phyloP scores from a whole-genome alignment of 2,797 vertebrate species.

The Neosalanx taihuensis region DNA sequence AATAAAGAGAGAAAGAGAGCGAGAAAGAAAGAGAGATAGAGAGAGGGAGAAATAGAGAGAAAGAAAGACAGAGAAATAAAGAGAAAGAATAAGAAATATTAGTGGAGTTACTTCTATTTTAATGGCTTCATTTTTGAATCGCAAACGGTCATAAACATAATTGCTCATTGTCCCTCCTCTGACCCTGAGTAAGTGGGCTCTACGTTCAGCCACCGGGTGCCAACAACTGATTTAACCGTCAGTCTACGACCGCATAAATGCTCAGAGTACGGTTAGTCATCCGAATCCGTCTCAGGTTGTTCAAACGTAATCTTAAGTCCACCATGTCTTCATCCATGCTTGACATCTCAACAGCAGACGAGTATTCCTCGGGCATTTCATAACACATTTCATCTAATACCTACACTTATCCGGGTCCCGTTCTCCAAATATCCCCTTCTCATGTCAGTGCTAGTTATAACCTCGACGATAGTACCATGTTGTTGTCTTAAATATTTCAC shows the following conservation, averaged over 20 bases:
- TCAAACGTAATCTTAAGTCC: no score
- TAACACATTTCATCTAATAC: slow-evolving; percentile 5
- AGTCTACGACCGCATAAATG: slow-evolving; percentile 27
- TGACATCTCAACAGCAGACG: no score
- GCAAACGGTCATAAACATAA: slow-evolving; percentile 26
- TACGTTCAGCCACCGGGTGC: neutral
- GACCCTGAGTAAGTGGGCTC: slow-evolving; percentile 26
- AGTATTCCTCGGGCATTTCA: no score
- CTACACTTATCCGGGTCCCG: slow-evolving; percentile 22
- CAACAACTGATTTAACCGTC: slow-evolving; percentile 28
- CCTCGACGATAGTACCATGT: slow-evolving; percentile 58
- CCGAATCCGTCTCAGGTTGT: neutral
- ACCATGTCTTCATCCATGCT: no score
- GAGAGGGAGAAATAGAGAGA: no score
- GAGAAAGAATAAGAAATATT: no score
- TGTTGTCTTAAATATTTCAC: slow-evolving; percentile 64
- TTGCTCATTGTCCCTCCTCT: slow-evolving; percentile 30
- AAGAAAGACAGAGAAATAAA: no score
- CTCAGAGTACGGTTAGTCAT: slow-evolving; percentile 24
- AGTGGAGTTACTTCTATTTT: neutral
- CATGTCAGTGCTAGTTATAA: slow-evolving; percentile 49
- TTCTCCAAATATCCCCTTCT: slow-evolving; percentile 40
- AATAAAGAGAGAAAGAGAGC: no score
- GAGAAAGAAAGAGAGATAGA: no score
- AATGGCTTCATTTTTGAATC: neutral